A percentile compares a stretch with the other conserved stretches of the same genome.
Conservation (phyloP, 2,888 invertebrate genomes). For the Acronicta alni region DNA sequence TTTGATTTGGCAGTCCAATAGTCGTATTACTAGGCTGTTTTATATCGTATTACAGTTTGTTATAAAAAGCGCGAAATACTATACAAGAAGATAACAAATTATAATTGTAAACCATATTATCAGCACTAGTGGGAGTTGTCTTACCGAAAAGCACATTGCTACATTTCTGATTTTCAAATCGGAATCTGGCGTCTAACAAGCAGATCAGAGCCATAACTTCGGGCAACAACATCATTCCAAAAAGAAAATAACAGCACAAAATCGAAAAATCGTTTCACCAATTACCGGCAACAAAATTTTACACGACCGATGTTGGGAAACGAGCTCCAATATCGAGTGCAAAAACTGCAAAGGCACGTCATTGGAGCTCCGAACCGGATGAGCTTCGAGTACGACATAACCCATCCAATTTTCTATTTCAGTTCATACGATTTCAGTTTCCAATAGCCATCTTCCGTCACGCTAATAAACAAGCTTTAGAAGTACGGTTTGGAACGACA, state of each 20-base stretch:
- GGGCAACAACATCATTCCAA: background rate
- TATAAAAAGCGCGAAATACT: too few species aligned
- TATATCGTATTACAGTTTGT: too few species aligned
- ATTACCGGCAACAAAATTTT: constrained; percentile 38
- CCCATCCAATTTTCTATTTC: constrained; percentile 46
- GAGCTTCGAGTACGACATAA: constrained; percentile 24
- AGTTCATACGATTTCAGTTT: constrained; percentile 43
- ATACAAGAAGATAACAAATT: too few species aligned
- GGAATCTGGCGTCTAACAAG: background rate
- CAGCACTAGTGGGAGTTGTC: too few species aligned
- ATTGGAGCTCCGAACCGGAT: constrained; percentile 34
- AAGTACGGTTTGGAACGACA: constrained; percentile 4
- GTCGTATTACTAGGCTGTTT: too few species aligned
- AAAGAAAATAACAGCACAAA: constrained; percentile 28
- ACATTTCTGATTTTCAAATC: background rate
- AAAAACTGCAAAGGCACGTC: constrained; percentile 40
- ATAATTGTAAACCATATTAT: too few species aligned
- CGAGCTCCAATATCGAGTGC: constrained; percentile 41
- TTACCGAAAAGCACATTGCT: too few species aligned
- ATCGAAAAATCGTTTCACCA: constrained; percentile 33
- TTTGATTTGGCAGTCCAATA: too few species aligned
- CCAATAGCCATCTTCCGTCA: constrained; percentile 33
- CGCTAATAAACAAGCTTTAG: constrained; percentile 32
- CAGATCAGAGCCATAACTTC: background rate
- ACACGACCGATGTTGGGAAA: constrained; percentile 38